phyloP scores from a whole-genome alignment of 1,140 invertebrate genomes.

The Bombyx mandarina region DNA sequence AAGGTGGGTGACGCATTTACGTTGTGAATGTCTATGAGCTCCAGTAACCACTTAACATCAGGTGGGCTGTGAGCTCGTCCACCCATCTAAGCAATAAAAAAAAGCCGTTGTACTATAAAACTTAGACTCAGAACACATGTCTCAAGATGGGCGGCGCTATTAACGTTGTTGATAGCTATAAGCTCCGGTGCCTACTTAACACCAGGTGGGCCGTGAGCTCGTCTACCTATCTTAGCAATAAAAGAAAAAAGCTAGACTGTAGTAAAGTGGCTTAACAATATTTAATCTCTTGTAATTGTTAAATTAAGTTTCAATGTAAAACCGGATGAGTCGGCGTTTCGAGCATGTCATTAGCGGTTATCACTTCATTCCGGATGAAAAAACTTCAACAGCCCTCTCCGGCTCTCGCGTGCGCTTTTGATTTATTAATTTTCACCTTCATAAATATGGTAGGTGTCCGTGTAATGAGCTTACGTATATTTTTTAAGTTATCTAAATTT shows the following conservation, averaged over 20 bases:
- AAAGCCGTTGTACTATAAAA: no score
- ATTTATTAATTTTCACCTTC: constrained; percentile 67
- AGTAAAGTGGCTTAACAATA: not conserved
- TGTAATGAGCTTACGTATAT: constrained; percentile 14
- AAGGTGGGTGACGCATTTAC: no score
- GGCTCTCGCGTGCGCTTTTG: constrained; percentile 54
- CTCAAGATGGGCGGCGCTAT: not conserved
- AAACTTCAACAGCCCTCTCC: constrained; percentile 61
- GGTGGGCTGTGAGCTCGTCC: no score
- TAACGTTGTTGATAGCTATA: not conserved
- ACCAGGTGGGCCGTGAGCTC: not conserved
- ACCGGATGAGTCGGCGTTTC: constrained; percentile 55
- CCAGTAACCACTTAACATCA: no score
- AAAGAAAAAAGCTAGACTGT: not conserved
- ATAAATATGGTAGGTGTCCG: constrained; percentile 44
- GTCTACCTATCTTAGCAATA: not conserved
- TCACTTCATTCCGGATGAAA: constrained; percentile 70
- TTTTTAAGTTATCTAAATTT: no score
- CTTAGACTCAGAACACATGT: not conserved
- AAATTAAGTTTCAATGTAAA: constrained; percentile 23
- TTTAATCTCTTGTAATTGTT: constrained; percentile 8
- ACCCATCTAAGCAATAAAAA: no score
- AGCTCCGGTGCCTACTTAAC: not conserved
- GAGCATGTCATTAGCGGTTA: constrained; percentile 64
- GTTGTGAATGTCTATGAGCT: no score